Base-by-base conservation (phyloP, 2,888 invertebrate genomes). In the Silvanus unidentatus region DNA sequence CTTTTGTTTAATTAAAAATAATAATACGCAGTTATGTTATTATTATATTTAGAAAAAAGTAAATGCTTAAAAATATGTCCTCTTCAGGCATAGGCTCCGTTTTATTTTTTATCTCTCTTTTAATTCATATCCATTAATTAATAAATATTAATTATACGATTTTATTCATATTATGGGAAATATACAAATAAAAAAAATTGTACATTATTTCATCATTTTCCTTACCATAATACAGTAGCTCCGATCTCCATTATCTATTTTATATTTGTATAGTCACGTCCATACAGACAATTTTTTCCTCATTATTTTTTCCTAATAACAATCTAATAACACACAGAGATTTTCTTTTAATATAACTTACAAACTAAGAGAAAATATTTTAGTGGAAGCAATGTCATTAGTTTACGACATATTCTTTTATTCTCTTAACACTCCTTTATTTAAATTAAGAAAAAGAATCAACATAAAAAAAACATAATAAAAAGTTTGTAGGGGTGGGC, bases 301-400 rank as follows among this genome's bases (percentile, higher is more conserved):
- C 45, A 55, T 43, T 45, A 47, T 47, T 45, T n/a, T n/a, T 32
- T 37, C 57, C 57, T 55, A 55, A 55, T 52, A 54, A 50, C 49
- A 50, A 51, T 50, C 52, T 54, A 57, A 13, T 16, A 32, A 57
- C 52, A 56, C 56, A 54, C 52, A 48, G 12, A n/a, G 40, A 44
- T 45, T 16, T 13, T 28, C 42, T 48, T 43, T 11, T 6, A 12
- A 35, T 50, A 40, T 40, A 50, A 49, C 49, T 49, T 55, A 57
- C 37, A 44, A 37, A 44, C 52, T 55, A 57, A 48, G 45, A 53
- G 8, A 37, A 55, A 48, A 43, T 51, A 47, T 42, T 32, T 46
- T 48, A 48, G 43, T 52, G 54, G 49, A 54, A 54, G 52, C 50
- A 50, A n/a, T n/a, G 14, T 52, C 49, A 42, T 47, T n/a, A 37